These are phyloP conservation scores for Liposcelis brunnea DNA, from an alignment of 2,888 invertebrate species.

Conservation along the genomic window DNA sequence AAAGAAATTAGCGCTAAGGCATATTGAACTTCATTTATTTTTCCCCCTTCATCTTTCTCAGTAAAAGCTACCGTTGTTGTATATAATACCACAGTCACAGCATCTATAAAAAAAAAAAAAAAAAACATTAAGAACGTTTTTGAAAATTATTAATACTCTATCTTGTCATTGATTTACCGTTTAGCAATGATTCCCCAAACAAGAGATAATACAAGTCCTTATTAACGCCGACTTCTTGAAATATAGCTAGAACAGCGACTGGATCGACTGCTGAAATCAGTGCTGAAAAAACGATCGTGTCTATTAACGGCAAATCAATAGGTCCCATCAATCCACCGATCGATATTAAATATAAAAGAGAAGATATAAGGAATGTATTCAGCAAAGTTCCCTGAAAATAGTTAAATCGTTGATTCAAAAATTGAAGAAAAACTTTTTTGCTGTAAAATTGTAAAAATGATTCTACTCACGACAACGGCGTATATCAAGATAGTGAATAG, in stretches of 20 bases:
- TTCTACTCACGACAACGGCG: constrained; percentile 27
- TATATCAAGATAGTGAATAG: constrained; percentile 35
- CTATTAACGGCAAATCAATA: constrained; percentile 19
- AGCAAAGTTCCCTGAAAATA: constrained; percentile 20
- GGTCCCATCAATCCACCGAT: not conserved
- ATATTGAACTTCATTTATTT: constrained; percentile 27
- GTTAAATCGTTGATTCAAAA: no score
- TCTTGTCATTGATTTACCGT: constrained; percentile 26
- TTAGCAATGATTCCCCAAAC: constrained; percentile 42
- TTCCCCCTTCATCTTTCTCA: constrained; percentile 28
- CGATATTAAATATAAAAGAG: constrained; percentile 2
- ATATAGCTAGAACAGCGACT: constrained; percentile 37
- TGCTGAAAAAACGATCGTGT: constrained; percentile 29
- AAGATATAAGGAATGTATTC: constrained; percentile 23
- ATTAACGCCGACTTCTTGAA: constrained; percentile 40
- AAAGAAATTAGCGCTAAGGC: constrained; percentile 32
- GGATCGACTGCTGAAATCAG: constrained; percentile 40
- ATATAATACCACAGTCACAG: constrained; percentile 18
- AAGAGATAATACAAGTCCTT: constrained; percentile 41
- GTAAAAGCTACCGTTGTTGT: constrained; percentile 34
- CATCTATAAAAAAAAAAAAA: constrained; percentile 14
- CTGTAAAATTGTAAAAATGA: no score
- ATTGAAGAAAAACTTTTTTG: no score
- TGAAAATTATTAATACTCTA: not conserved
- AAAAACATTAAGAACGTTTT: not conserved